Base-by-base conservation (phyloP, 2,797 vertebrate species). In the Buceros bicornis region DNA sequence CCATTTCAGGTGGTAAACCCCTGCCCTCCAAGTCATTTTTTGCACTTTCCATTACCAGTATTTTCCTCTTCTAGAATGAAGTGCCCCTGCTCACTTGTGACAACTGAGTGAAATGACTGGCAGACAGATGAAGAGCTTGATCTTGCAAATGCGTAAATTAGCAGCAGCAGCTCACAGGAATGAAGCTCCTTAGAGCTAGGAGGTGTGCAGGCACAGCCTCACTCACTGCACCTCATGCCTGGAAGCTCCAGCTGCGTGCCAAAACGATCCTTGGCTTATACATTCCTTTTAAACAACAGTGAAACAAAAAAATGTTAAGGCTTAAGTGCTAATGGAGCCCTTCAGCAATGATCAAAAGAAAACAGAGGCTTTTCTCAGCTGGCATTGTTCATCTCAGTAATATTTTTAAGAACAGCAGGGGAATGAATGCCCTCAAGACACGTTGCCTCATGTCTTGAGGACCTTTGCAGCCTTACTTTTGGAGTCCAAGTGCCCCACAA, bases 11-110 rank as follows among this genome's bases (percentile, higher is more conserved):
- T 72, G 40, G 19, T 33, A 91, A 87, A 62, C 3, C 29, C 28
- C 28, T 37, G 11, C 11, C 62, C 31, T 84, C 33, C 31, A 43
- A 62, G 16, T 26, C 66, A 31, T 60, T 61, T 84, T 86, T 67
- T 89, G 6, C 45, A 60, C 33, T 89, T 94, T 92, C 29, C 25
- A 78, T 87, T 87, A 62, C 22, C 5, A 62, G 2, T 22, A 29
- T 45, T 89, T 94, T 95, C 73, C 50, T 93, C 82, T 65, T 93
- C 82, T 65, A 47, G 81, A 93, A 89, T n/a, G 54, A 94, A 91
- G 85, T 67, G 33, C 29, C 16, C 13, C 56, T 88, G n/a, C 26
- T 88, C 8, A 40, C n/a, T 83, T 16, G 3, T 72, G 65, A 89
- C 89, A 93, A 85, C 21, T 0, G 1, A 82, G 25, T 1, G 5